Evolutionary conservation across 1,140 invertebrate species (phyloP).

Genomic region (Agrilus planipennis): DNA sequence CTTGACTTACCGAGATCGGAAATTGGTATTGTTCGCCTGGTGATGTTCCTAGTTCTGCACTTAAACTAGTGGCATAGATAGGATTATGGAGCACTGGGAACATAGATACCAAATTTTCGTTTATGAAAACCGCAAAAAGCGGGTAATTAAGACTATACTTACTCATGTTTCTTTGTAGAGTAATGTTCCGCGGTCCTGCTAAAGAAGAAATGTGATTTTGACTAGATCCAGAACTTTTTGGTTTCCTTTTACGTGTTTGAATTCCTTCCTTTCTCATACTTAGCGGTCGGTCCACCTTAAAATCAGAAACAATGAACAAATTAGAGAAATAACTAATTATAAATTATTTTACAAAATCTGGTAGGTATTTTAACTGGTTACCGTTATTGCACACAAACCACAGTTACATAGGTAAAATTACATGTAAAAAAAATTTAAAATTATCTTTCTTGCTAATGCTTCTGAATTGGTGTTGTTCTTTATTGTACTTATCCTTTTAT

Average conservation of each 20-base stretch:
- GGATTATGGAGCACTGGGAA: slow-evolving; percentile 8
- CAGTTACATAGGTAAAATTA: too few species aligned
- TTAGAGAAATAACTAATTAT: too few species aligned
- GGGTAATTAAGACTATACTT: slow-evolving; percentile 6
- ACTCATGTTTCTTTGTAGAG: slow-evolving; percentile 9
- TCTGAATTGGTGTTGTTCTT: too few species aligned
- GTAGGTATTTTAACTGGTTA: too few species aligned
- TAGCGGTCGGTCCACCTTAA: slow-evolving; percentile 69
- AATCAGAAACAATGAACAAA: too few species aligned
- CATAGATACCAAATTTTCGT: neutral
- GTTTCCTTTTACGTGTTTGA: slow-evolving; percentile 84
- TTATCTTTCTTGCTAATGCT: too few species aligned
- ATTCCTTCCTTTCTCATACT: slow-evolving; percentile 96
- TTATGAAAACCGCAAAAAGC: neutral
- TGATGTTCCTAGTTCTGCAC: slow-evolving; percentile 12
- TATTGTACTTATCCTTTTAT: too few species aligned
- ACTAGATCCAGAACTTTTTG: slow-evolving; percentile 41
- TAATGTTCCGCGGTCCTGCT: neutral
- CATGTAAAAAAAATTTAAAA: too few species aligned
- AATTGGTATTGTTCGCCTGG: slow-evolving; percentile 21
- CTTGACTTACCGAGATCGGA: slow-evolving; percentile 13
- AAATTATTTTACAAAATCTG: too few species aligned
- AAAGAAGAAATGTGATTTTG: neutral
- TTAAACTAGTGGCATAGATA: slow-evolving; percentile 1
- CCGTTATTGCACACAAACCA: too few species aligned